These are phyloP conservation scores for Brachyalestes nurse DNA, from an alignment of 2,797 vertebrate species.

Conservation along the genomic window DNA sequence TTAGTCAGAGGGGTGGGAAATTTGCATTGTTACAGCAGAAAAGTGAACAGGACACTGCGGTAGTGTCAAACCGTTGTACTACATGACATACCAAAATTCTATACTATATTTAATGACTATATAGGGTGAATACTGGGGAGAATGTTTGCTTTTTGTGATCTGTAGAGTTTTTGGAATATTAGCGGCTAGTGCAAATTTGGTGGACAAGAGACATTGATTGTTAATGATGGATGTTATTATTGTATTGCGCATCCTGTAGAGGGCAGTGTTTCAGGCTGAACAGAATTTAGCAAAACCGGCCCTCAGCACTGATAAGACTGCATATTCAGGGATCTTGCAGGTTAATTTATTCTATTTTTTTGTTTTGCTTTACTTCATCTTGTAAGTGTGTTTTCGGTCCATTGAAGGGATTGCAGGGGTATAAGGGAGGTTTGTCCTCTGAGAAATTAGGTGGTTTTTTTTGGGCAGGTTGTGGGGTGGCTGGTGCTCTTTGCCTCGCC, in stretches of 20 bases:
- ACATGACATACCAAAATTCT: too few species aligned
- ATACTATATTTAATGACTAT: not conserved
- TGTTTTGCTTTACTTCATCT: too few species aligned
- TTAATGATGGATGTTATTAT: not conserved
- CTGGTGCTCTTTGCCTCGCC: slow-evolving; percentile 12
- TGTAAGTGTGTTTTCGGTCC: not conserved
- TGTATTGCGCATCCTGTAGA: not conserved
- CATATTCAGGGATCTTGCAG: not conserved
- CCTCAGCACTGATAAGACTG: not conserved
- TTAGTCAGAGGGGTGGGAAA: too few species aligned
- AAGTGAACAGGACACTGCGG: too few species aligned
- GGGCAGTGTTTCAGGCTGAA: slow-evolving; percentile 2
- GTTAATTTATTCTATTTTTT: not conserved
- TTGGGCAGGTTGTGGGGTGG: slow-evolving; percentile 4
- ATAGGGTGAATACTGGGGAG: not conserved
- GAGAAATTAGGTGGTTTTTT: not conserved
- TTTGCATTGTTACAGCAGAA: too few species aligned
- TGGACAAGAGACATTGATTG: not conserved
- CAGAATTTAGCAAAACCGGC: not conserved
- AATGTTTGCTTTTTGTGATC: not conserved
- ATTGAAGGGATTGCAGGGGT: not conserved
- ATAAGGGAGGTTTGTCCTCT: not conserved
- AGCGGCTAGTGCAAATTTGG: not conserved
- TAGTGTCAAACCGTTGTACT: too few species aligned
- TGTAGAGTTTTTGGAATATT: not conserved